Conservation (phyloP, 2,888 invertebrate species). For the Argyresthia goedartella region DNA sequence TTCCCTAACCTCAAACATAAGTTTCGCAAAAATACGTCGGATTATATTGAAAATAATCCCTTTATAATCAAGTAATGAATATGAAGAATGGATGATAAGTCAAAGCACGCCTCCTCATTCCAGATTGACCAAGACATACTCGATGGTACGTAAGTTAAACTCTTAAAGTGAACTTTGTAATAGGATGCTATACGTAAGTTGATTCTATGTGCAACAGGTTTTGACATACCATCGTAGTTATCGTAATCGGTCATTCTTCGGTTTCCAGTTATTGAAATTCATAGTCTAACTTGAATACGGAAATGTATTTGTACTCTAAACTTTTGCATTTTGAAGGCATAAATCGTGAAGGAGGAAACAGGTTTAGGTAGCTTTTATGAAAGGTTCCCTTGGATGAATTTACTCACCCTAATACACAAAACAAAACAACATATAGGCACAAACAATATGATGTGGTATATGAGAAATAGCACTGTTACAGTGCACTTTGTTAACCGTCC, state of each 20-base stretch:
- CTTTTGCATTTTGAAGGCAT: no score
- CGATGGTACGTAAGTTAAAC: slow-evolving; percentile 37
- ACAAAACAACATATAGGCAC: no score
- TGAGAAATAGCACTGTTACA: no score
- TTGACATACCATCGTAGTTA: not conserved
- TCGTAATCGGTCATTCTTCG: not conserved
- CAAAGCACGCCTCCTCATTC: slow-evolving; percentile 54
- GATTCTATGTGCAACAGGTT: slow-evolving; percentile 16
- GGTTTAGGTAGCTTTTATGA: no score
- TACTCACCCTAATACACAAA: no score
- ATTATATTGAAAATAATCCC: not conserved
- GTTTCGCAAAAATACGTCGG: not conserved
- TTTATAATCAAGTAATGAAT: slow-evolving; percentile 24
- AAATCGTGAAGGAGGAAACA: no score
- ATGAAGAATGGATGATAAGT: slow-evolving; percentile 69
- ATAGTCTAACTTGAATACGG: no score
- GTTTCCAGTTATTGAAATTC: no score
- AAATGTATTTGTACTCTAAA: no score
- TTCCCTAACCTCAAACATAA: slow-evolving; percentile 1
- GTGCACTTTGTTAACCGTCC: no score
- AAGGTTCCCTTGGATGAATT: no score
- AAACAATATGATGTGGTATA: no score
- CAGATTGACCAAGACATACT: slow-evolving; percentile 62
- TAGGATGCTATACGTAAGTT: slow-evolving; percentile 20
- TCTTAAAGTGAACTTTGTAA: slow-evolving; percentile 24